phyloP scores from a whole-genome alignment of 2,888 invertebrate species.

The Xestoiulus laeticollis region DNA sequence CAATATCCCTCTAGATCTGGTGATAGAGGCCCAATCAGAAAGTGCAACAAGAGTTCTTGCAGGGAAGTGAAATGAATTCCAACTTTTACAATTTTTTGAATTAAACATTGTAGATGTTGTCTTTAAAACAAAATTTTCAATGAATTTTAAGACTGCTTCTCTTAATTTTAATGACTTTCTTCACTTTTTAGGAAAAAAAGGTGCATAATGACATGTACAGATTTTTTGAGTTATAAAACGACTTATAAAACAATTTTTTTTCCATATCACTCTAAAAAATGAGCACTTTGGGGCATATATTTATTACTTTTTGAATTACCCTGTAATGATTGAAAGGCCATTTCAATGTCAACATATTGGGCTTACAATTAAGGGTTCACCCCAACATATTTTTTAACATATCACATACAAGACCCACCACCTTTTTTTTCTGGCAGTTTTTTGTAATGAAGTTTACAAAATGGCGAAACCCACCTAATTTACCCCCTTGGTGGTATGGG shows the following conservation, averaged over 20 bases:
- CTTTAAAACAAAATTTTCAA: too few relatives aligned
- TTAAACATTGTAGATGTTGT: too few relatives aligned
- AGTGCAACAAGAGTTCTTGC: not conserved
- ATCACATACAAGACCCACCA: not conserved
- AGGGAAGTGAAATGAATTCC: too few relatives aligned
- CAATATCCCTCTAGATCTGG: not conserved
- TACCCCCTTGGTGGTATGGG: slow-evolving; percentile 46
- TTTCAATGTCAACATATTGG: not conserved
- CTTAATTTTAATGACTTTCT: too few relatives aligned
- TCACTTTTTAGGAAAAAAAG: too few relatives aligned
- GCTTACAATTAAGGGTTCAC: slow-evolving; percentile 11
- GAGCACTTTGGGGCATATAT: not conserved
- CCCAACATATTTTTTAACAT: slow-evolving; percentile 20
- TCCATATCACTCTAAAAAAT: too few relatives aligned
- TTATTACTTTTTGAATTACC: not conserved
- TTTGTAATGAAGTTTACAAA: slow-evolving; percentile 25
- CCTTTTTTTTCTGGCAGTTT: not conserved
- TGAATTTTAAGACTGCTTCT: too few relatives aligned
- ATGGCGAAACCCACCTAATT: slow-evolving; percentile 45
- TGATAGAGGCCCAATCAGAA: not conserved
- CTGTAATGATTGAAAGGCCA: not conserved
- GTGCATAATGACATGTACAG: too few relatives aligned
- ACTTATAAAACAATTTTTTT: too few relatives aligned
- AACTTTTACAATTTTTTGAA: not conserved
- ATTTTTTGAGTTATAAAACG: too few relatives aligned